Evolutionary conservation across 2,113 vertebrate species (phyloP).

Genomic region (Apodemus sylvaticus): DNA sequence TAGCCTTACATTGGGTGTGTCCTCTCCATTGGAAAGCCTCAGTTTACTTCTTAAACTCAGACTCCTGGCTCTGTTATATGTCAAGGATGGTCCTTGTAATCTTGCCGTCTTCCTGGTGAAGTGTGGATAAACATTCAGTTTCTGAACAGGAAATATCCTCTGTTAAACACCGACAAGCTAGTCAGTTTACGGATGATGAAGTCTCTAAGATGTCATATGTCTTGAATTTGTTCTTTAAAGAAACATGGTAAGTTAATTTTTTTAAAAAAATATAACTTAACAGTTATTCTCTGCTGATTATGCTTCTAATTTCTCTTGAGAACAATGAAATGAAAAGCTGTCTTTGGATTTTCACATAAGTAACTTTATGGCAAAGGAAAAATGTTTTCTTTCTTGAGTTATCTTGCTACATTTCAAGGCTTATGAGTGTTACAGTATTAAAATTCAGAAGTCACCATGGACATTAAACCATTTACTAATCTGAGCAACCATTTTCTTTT

Average conservation of each 20-base stretch:
- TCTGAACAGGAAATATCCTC: not conserved
- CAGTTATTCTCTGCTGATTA: conserved; percentile 33
- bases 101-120: not conserved
- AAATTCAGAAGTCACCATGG: not conserved
- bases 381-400: conserved; percentile 29
- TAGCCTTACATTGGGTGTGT: not conserved
- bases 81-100: not conserved
- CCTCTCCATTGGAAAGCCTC: not conserved
- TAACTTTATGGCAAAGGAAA: conserved; percentile 44
- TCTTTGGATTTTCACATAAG: conserved; percentile 42
- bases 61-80: not conserved
- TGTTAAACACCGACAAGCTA: not conserved
- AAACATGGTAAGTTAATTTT: not conserved
- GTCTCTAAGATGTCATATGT: not conserved
- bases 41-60: not conserved
- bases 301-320: conserved; percentile 43
- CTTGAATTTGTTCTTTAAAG: conserved; percentile 41
- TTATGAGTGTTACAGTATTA: conserved; percentile 5
- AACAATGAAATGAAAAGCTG: conserved; percentile 9
- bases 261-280: not conserved
- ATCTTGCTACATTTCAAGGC: not conserved
- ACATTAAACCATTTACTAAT: not conserved
- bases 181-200: not conserved
- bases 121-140: not conserved
- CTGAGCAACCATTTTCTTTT: not conserved